Conservation (phyloP, 2,113 vertebrate species). For the Tetrax tetrax region DNA sequence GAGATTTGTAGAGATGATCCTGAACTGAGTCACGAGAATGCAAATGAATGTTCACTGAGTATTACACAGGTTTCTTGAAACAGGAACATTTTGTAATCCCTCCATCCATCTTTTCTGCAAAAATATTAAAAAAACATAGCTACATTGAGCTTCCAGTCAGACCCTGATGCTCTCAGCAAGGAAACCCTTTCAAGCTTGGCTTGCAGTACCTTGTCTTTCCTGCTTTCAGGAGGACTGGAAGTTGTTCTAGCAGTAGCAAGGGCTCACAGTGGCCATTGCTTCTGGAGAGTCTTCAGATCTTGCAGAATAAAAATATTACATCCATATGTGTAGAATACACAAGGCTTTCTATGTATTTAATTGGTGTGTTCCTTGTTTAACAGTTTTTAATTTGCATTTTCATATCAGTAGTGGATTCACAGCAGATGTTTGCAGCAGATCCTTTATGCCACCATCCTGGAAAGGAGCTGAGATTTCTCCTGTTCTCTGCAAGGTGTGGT, state of each 20-base stretch:
- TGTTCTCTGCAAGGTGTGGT: not conserved
- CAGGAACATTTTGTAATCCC: not conserved
- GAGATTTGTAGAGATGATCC: not conserved
- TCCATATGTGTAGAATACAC: too few relatives aligned
- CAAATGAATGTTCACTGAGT: not conserved
- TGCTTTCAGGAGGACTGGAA: not conserved
- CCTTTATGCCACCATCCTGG: not conserved
- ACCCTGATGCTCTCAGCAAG: not conserved
- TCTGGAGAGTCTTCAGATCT: not conserved
- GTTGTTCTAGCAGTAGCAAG: not conserved
- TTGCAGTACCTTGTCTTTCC: not conserved
- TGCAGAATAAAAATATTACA: not conserved
- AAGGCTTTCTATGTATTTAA: not conserved
- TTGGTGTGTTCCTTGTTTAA: not conserved
- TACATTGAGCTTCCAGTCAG: not conserved
- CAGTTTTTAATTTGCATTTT: not conserved
- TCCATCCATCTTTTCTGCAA: not conserved
- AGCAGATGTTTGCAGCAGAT: not conserved
- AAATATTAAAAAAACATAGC: not conserved
- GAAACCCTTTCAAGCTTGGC: not conserved
- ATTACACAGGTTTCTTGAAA: not conserved
- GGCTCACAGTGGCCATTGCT: not conserved
- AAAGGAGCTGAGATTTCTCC: not conserved
- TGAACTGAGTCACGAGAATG: not conserved
- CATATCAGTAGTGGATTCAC: not conserved